Percentiles rank a stretch among this genome's conserved stretches.
Evolutionary conservation across 2,797 vertebrate genomes (phyloP).

Genomic region (Brachyrhaphis roseni): DNA sequence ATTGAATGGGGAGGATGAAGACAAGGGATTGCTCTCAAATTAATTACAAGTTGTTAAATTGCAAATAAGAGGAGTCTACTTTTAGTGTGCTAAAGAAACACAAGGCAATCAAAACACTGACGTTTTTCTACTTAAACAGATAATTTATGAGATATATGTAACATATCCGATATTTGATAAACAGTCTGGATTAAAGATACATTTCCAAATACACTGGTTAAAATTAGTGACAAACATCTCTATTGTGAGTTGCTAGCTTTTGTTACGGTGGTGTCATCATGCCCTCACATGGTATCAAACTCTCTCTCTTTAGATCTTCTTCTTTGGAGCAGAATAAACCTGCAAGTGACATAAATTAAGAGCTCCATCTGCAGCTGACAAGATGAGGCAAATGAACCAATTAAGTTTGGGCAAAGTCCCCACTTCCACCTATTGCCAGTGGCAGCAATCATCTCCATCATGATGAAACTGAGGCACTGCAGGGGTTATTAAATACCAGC

Average conservation of each 20-base stretch:
- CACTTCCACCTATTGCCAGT: conserved; percentile 70
- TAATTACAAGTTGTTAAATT: conserved; percentile 44
- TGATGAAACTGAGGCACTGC: conserved; percentile 64
- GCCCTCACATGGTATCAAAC: conserved; percentile 71
- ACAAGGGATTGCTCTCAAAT: conserved; percentile 44
- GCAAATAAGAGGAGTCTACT: conserved; percentile 31
- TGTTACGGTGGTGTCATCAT: conserved; percentile 40
- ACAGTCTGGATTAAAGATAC: not conserved
- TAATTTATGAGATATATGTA: not conserved
- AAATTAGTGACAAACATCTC: not conserved
- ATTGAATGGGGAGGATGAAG: conserved; percentile 56
- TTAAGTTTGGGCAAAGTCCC: conserved; percentile 63
- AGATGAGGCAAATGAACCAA: conserved; percentile 70
- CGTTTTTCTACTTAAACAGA: conserved; percentile 17
- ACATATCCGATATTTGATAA: not conserved
- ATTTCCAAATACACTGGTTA: not conserved
- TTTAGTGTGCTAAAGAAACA: conserved; percentile 21
- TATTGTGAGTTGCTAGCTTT: not conserved
- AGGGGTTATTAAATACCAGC: conserved; percentile 72
- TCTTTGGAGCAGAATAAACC: conserved; percentile 83
- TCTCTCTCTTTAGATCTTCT: conserved; percentile 79
- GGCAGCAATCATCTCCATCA: conserved; percentile 64
- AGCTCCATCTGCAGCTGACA: conserved; percentile 85
- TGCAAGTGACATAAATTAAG: conserved; percentile 83
- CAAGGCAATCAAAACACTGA: conserved; percentile 6